Conservation (phyloP, 2,797 vertebrate genomes). For the Mormyrus hasselquistii region DNA sequence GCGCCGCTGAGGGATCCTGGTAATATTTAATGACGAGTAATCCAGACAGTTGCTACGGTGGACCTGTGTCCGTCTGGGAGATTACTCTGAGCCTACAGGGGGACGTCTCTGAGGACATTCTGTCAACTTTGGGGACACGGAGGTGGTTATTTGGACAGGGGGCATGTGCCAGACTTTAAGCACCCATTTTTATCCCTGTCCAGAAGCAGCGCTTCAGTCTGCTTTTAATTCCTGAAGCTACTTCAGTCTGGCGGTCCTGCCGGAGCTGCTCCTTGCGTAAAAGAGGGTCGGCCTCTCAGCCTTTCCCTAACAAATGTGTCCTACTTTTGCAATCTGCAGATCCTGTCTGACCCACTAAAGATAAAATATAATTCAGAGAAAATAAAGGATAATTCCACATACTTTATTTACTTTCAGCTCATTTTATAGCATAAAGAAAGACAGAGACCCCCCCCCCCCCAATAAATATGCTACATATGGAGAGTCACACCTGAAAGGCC, state of each 20-base stretch:
- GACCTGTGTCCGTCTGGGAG: conserved; percentile 49
- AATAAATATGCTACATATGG: conserved; percentile 51
- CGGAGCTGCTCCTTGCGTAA: neutral
- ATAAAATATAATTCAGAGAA: conserved; percentile 9
- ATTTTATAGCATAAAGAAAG: conserved; percentile 62
- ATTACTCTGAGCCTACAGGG: conserved; percentile 55
- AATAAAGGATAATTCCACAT: conserved; percentile 23
- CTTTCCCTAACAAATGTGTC: conserved; percentile 9
- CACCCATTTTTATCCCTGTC: neutral
- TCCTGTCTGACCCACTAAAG: conserved; percentile 18
- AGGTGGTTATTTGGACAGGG: neutral
- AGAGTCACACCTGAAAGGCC: conserved; percentile 40
- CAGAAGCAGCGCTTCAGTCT: neutral
- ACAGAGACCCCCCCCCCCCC: conserved; percentile 62
- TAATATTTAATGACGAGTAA: conserved; percentile 61
- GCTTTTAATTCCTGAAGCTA: neutral
- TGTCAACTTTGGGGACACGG: conserved; percentile 12
- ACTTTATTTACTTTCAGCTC: conserved; percentile 40
- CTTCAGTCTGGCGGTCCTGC: neutral
- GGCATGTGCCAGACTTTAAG: neutral
- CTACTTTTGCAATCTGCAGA: conserved; percentile 9
- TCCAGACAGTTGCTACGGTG: conserved; percentile 49
- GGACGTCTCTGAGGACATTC: conserved; percentile 31
- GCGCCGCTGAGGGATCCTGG: conserved; percentile 46
- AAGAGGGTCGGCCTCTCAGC: neutral